Evolutionary conservation across 2,113 vertebrate genomes (phyloP), one percentile per base, ranked within the genome.

Genomic region (Cololabis saira): DNA sequence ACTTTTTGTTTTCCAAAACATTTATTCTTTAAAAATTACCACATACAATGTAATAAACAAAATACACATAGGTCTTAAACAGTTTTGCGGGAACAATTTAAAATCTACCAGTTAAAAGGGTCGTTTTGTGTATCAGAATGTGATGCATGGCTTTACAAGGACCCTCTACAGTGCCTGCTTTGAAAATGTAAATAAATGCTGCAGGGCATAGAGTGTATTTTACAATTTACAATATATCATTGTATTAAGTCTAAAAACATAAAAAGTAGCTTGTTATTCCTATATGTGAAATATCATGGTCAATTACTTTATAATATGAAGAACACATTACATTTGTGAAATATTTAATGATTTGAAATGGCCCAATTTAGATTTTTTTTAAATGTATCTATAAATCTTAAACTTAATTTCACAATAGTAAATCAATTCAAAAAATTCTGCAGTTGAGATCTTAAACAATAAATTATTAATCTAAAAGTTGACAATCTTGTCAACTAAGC

Each of bases 11-110:
- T 74, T 44, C 33, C 16, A 55, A 11, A 57, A 19, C 21, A 52
- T 83, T 84, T 78, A 83, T 82, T 86, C 18, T 81, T 56, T 62
- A n/a, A 68, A 64, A 81, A 76, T 52, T 6, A 42, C 61, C 18
- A 71, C 41, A 74, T 15, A 60, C 15, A 74, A 41, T 60, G n/a
- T 47, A 53, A 74, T 64, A 45, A 48, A 67, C 43, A 61, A 57
- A 58, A 58, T n/a, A 55, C 24, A 37, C 33, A 37, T 1, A 37
- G 6, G 1, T 37, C 6, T 18, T 60, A 3, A 19, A 61, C 12
- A 53, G 41, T 43, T n/a, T 56, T 18, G 7, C 19, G 61, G 5
- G 5, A 58, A 53, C 3, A 59, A 19, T 62, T 18, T 55, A 60
- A 11, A 37, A 61, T 3, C 7, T 42, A 4, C 13, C 16, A 4